These are phyloP conservation scores for Corythucha ciliata DNA, from an alignment of 2,888 invertebrate genomes.

Conservation along the genomic window DNA sequence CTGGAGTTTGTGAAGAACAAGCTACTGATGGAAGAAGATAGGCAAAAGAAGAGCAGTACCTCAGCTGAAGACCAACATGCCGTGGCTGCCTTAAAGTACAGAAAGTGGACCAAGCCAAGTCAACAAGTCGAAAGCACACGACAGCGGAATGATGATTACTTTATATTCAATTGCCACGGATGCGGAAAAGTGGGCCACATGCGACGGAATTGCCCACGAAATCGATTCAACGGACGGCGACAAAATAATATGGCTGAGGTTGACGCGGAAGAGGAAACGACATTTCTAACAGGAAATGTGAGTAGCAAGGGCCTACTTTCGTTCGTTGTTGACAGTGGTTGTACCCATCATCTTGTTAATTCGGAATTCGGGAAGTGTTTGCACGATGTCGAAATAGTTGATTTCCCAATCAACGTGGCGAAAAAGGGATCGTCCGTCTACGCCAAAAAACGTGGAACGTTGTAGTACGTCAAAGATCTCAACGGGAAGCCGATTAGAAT, in stretches of 20 bases:
- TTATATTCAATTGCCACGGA: too few species aligned
- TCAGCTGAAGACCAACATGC: too few species aligned
- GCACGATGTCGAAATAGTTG: neutral
- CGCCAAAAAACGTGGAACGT: slow-evolving; percentile 2
- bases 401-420: neutral
- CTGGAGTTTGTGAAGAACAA: slow-evolving; percentile 1
- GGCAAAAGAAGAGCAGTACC: slow-evolving; percentile 4
- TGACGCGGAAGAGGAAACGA: too few species aligned
- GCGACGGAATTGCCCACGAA: too few species aligned
- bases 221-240: too few species aligned
- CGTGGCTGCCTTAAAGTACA: too few species aligned
- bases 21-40: slow-evolving; percentile 3
- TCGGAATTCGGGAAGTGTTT: neutral
- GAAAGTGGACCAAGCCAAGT: too few species aligned
- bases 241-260: too few species aligned
- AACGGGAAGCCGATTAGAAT: slow-evolving; percentile 4
- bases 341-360: slow-evolving; percentile 3
- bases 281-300: too few species aligned
- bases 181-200: too few species aligned
- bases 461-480: neutral
- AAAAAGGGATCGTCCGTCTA: slow-evolving; percentile 2
- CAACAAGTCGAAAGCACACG: neutral
- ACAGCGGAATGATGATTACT: too few species aligned
- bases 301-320: too few species aligned
- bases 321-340: slow-evolving; percentile 6